Percentiles rank a stretch among this genome's conserved stretches.
These are phyloP conservation scores for Anhinga rufa DNA, from an alignment of 2,113 vertebrate species.

Conservation along the genomic window DNA sequence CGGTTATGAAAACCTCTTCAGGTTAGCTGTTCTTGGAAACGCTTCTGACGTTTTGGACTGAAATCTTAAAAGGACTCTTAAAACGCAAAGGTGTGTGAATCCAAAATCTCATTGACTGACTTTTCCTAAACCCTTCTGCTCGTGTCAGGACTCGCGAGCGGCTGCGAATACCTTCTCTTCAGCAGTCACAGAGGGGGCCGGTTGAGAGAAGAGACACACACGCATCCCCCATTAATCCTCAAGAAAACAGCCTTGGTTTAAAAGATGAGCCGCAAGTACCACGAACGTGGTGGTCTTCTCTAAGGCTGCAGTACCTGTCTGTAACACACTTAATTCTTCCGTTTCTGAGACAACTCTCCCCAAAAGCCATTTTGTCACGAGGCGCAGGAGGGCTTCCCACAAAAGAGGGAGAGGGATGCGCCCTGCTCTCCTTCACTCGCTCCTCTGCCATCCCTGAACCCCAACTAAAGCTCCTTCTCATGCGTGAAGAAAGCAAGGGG, in stretches of 20 bases:
- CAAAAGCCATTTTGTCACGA: rapidly evolving
- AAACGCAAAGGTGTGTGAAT: background rate
- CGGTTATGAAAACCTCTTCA: background rate
- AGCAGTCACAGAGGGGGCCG: rapidly evolving
- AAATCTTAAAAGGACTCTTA: background rate
- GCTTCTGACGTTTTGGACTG: background rate
- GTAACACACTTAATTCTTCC: rapidly evolving
- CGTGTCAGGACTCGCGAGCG: background rate
- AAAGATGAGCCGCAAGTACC: background rate
- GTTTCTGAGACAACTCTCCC: background rate
- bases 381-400: background rate
- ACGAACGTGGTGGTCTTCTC: rapidly evolving
- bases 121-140: background rate
- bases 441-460: background rate
- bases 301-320: too few relatives aligned
- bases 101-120: background rate
- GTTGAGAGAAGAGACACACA: background rate
- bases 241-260: rapidly evolving
- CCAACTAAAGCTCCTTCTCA: background rate
- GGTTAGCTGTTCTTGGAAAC: background rate
- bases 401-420: background rate
- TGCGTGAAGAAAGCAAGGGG: background rate
- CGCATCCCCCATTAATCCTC: rapidly evolving
- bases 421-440: background rate
- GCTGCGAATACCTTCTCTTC: background rate